Base-by-base conservation (phyloP, 2,888 invertebrate genomes). In the Polyommatus iphigenia region DNA sequence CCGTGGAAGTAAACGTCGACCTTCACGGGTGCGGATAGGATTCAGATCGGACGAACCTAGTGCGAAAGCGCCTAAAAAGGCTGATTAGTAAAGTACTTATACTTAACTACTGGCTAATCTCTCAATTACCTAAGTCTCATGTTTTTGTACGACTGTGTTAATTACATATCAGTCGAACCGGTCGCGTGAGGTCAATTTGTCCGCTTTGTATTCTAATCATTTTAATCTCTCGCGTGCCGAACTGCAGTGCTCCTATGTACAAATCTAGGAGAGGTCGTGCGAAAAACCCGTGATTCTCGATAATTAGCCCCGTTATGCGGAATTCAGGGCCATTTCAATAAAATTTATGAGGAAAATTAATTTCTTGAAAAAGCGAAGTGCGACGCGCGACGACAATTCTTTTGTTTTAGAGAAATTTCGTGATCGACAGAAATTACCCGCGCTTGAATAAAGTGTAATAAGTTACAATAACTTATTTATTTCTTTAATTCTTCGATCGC, bases 221-320 rank as follows among this genome's bases (percentile, higher is more conserved):
- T 24, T 75, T 20, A 75, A 54, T 75, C 18, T 75, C 24, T 75
- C 54, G 75, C 75, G 75, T 75, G 73, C 32, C 72, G 5, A n/a
- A 46, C 24, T 50, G 32, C 54, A 46, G 15, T 50, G 32, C 54
- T 75, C 75, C 75, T 75, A 75, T 75, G 75, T 77, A 59, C 36
- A 72, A 80, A 80, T 78, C 76, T 76, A 80, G 78, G 76, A 77
- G 77, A 80, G 77, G 78, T 78, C 78, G 77, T 67, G 76, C 76
- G 78, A 78, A 78, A 78, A 78, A 71, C 77, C 78, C 76, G 73
- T 78, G 50, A 50, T 29, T 75, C 75, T 29, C 24, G 20, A 50
- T 75, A 50, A 54, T 75, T 75, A 50, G 24, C 75, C 75, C 75
- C 50, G 54, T 75, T 75, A 29, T 54, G 54, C 75, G 46, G 20